These are phyloP conservation scores for Cydia amplana DNA, from an alignment of 1,140 invertebrate species.

Conservation along the genomic window DNA sequence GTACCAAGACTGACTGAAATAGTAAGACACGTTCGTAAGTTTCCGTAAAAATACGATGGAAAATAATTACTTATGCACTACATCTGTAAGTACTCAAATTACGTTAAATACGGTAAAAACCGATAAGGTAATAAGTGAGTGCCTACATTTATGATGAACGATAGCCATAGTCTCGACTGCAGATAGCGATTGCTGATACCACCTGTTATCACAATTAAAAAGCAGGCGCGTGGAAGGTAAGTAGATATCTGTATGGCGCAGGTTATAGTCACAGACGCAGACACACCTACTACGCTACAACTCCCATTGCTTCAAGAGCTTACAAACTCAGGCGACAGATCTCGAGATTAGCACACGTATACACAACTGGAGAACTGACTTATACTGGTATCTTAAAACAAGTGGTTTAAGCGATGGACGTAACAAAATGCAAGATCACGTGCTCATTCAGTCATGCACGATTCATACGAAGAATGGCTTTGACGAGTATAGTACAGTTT, in stretches of 20 bases:
- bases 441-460: not conserved
- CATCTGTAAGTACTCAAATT: too few species aligned
- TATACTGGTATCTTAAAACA: not conserved
- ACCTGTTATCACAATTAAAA: constrained; percentile 20
- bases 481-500: not conserved
- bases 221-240: not conserved
- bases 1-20: too few species aligned
- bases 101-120: too few species aligned
- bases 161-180: constrained; percentile 2
- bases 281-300: not conserved
- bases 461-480: not conserved
- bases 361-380: not conserved
- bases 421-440: not conserved
- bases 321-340: not conserved
- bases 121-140: too few species aligned
- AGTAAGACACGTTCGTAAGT: too few species aligned
- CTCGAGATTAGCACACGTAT: not conserved
- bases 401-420: not conserved
- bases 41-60: too few species aligned
- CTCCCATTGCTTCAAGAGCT: not conserved
- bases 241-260: not conserved
- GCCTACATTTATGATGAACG: not conserved
- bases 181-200: constrained; percentile 7
- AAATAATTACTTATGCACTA: too few species aligned
- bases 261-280: not conserved